Base-by-base conservation (phyloP, 2,797 vertebrate genomes). In the Gila robusta region DNA sequence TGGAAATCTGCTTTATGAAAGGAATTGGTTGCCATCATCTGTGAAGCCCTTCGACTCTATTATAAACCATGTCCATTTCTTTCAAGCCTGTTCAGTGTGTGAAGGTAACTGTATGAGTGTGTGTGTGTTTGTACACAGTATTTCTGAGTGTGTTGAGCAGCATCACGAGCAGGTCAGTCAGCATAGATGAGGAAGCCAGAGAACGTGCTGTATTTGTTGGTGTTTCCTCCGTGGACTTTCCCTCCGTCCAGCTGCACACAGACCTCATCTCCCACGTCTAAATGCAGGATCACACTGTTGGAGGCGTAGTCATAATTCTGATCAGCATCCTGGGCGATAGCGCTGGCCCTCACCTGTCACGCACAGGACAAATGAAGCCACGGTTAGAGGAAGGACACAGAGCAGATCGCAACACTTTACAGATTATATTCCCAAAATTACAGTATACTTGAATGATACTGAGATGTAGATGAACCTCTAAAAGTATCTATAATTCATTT, bases 271-370 rank as follows among this genome's bases (percentile, higher is more conserved):
- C 98, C 98, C 87, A 98, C 97, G 39, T 98, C 98, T 93, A 99
- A 94, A 93, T 99, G 98, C 93, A 99, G 95, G 94, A 99, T 98
- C 92, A 98, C 98, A 77, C 97, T 98, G 95, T 99, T 98, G 93
- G 97, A 98, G 83, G 98, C 98, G 2, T 99, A 99, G 96, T 99
- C 98, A 54, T 99, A 99, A 95, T 99, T 99, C 95, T 99, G 98
- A 92, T 99, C 98, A 0, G 98, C 98, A 0, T 99, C 98, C 94
- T 99, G 98, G 85, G 98, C 98, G 37, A 99, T 98, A 91, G 98
- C 97, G 21, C 98, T 99, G 92, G 98, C 98, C 89, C 97, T 96
- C 66, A 99, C 98, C 98, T 98, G 92, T 93, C 91, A 90, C 87
- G 89, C 71, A 88, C 64, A 89, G 37, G 90, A 92, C 89, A 91